Conservation (phyloP, 2,888 invertebrate genomes). For the Rotaria socialis region DNA sequence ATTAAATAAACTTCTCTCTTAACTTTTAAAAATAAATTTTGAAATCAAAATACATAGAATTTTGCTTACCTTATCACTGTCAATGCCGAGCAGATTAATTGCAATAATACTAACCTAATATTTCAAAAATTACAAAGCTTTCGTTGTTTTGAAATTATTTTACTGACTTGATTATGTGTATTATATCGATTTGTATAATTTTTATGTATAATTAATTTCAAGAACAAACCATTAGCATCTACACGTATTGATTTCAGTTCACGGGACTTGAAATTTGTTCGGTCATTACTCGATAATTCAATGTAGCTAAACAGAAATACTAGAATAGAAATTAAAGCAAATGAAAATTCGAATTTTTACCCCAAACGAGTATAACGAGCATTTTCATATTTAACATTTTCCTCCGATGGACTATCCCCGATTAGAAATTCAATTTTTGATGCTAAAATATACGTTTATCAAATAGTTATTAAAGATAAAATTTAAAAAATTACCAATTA, state of each 20-base stretch:
- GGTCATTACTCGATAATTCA: conserved; percentile 73
- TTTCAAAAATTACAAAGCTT: conserved; percentile 45
- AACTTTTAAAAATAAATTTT: neutral
- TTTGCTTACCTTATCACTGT: conserved; percentile 49
- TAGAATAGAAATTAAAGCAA: neutral
- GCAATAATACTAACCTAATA: conserved; percentile 79
- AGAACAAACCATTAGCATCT: conserved; percentile 71
- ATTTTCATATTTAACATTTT: conserved; percentile 52
- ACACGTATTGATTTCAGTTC: conserved; percentile 79
- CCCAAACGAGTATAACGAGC: conserved; percentile 60
- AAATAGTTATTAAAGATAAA: neutral
- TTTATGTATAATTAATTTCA: conserved; percentile 77
- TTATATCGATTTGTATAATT: conserved; percentile 79
- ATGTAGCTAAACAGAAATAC: conserved; percentile 65
- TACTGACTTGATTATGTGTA: conserved; percentile 72
- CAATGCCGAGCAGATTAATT: conserved; percentile 75
- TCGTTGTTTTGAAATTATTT: conserved; percentile 1
- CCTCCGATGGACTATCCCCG: conserved; percentile 61
- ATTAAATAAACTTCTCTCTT: neutral
- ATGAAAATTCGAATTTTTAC: conserved; percentile 50
- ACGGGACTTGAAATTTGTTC: conserved; percentile 73
- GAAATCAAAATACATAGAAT: neutral
- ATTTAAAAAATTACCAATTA: conserved; percentile 63
- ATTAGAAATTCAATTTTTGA: conserved; percentile 72
- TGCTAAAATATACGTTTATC: conserved; percentile 58